Conservation (phyloP, 2,888 invertebrate genomes). For the Caenorhabditis imperialis region DNA sequence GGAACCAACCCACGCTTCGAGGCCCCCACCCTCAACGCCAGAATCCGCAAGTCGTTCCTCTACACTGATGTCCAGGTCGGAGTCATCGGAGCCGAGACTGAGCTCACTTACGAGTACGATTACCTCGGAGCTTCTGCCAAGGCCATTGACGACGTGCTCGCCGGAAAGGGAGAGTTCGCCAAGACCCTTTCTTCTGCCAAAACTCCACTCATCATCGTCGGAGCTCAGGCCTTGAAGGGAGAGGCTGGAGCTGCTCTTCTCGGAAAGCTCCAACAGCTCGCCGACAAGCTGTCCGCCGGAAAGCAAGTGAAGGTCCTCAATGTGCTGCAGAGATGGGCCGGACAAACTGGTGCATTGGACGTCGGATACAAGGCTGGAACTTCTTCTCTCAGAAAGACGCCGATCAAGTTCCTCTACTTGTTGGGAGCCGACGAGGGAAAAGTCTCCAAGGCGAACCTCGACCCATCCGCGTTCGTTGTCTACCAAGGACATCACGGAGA, state of each 20-base stretch:
- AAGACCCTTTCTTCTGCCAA: constrained; percentile 82
- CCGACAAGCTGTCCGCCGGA: constrained; percentile 49
- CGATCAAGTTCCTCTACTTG: constrained; percentile 86
- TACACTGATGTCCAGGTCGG: constrained; percentile 91
- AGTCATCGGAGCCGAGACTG: constrained; percentile 90
- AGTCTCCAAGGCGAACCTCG: constrained; percentile 86
- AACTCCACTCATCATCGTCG: constrained; percentile 91
- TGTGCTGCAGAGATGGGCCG: constrained; percentile 92
- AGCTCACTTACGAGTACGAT: constrained; percentile 92
- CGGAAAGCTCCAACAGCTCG: constrained; percentile 68
- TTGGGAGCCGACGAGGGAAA: constrained; percentile 93
- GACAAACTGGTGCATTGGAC: constrained; percentile 90
- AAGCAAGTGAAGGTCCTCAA: constrained; percentile 85
- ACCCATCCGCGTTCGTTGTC: constrained; percentile 88
- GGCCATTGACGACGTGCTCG: constrained; percentile 85
- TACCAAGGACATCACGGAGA: constrained; percentile 96
- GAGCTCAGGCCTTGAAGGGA: constrained; percentile 86
- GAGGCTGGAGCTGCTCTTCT: constrained; percentile 85
- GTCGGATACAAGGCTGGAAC: constrained; percentile 84
- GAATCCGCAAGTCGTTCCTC: constrained; percentile 94
- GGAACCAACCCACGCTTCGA: constrained; percentile 98
- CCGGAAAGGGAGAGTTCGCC: constrained; percentile 82
- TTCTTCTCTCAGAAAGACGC: constrained; percentile 67
- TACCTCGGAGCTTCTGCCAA: constrained; percentile 88
- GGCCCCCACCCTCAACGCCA: constrained; percentile 94